A percentile compares a stretch with the other conserved stretches of the same genome.
Conservation (phyloP, 2,888 invertebrate genomes). For the Temnothorax ravouxi region DNA sequence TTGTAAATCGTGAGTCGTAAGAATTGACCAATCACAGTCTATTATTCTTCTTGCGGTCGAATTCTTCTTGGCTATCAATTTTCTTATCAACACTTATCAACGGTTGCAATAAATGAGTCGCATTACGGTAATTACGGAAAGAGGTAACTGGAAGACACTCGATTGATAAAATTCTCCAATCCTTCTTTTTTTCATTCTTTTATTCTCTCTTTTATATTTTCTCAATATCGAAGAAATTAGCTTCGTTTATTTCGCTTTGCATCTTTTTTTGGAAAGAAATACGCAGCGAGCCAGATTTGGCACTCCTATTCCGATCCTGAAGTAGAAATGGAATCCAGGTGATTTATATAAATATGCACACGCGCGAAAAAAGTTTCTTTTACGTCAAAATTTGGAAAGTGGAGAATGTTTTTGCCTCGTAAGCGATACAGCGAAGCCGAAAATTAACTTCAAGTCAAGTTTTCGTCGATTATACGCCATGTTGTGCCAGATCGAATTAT, state of each 20-base stretch:
- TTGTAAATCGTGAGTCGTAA: no score
- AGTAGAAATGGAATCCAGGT: neutral
- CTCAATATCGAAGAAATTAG: neutral
- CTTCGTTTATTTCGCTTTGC: neutral
- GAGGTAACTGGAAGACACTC: neutral
- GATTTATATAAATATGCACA: neutral
- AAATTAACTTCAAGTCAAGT: neutral
- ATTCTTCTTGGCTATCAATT: no score
- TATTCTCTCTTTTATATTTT: neutral
- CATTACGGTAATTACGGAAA: neutral
- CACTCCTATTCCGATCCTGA: neutral
- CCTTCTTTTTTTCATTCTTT: neutral
- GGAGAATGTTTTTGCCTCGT: neutral
- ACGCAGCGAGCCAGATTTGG: neutral
- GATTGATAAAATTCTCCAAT: neutral
- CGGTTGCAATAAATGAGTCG: neutral
- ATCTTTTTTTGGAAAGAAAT: neutral
- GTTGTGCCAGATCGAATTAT: neutral
- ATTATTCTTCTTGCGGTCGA: no score
- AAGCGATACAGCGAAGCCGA: neutral
- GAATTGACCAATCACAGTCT: no score
- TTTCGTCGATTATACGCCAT: neutral
- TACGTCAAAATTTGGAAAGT: conserved; percentile 5
- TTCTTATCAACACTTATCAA: no score
- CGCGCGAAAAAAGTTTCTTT: neutral